phyloP scores from a whole-genome alignment of 1,140 invertebrate genomes.

The Choristoneura fumiferana region DNA sequence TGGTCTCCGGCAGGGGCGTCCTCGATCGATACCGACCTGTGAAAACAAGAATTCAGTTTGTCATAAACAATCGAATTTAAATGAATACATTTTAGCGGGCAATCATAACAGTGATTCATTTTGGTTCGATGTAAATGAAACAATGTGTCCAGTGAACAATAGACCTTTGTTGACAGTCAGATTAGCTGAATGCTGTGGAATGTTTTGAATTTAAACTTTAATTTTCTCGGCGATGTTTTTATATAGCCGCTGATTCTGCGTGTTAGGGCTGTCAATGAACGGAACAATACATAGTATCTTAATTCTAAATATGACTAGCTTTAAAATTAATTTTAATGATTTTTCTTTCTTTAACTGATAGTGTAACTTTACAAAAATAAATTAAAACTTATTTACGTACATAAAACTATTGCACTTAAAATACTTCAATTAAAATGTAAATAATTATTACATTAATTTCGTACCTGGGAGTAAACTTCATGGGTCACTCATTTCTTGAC shows the following conservation, averaged over 20 bases:
- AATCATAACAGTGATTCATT: conserved; percentile 77
- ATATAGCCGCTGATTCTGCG: conserved; percentile 5
- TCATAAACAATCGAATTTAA: conserved; percentile 71
- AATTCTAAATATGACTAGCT: no score
- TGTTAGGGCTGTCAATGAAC: conserved; percentile 45
- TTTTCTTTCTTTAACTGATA: no score
- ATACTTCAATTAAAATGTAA: conserved; percentile 39
- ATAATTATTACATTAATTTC: conserved; percentile 18
- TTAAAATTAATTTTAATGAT: no score
- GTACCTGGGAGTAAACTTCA: conserved; percentile 47
- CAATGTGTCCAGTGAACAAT: conserved; percentile 72
- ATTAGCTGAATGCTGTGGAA: conserved; percentile 74
- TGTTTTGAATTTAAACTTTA: conserved; percentile 66
- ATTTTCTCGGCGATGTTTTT: conserved; percentile 47
- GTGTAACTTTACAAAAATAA: no score
- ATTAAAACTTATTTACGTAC: no score
- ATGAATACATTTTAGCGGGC: conserved; percentile 67
- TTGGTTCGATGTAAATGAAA: conserved; percentile 70
- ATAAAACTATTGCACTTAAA: no score
- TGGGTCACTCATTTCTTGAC: conserved; percentile 45
- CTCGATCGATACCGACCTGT: conserved; percentile 63
- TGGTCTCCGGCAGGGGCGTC: conserved; percentile 52
- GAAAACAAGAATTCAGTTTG: conserved; percentile 52
- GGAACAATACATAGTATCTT: no score
- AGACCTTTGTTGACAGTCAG: conserved; percentile 72